These are phyloP conservation scores for Phylloscopus collybita DNA, from an alignment of 2,797 vertebrate species.

Conservation along the genomic window DNA sequence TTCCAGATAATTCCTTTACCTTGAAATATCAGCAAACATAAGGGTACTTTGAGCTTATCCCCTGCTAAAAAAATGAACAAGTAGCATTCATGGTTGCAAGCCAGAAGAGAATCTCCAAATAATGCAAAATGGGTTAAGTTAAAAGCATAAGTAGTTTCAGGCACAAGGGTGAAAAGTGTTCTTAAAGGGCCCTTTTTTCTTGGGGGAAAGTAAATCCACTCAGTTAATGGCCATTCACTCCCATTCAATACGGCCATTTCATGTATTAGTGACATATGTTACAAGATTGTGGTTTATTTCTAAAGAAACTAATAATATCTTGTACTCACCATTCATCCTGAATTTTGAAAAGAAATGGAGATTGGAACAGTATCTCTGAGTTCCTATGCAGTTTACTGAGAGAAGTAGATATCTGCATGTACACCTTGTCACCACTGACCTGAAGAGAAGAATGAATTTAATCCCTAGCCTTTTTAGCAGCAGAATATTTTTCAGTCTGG, in stretches of 20 bases:
- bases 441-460: neutral
- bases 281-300: neutral
- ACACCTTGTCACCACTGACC: neutral
- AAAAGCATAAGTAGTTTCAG: slow-evolving; percentile 18
- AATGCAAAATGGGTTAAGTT: slow-evolving; percentile 45
- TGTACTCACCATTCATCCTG: neutral
- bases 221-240: slow-evolving; percentile 2
- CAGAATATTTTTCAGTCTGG: neutral
- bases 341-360: neutral
- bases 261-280: neutral
- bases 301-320: neutral
- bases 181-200: neutral
- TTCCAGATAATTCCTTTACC: slow-evolving; percentile 78
- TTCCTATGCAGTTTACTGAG: neutral
- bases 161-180: slow-evolving; percentile 34
- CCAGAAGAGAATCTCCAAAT: slow-evolving; percentile 54
- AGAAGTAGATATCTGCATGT: neutral
- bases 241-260: neutral
- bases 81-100: slow-evolving; percentile 44
- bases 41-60: slow-evolving; percentile 70
- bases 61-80: slow-evolving; percentile 61
- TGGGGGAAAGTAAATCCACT: slow-evolving; percentile 27
- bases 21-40: slow-evolving; percentile 74
- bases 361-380: neutral
- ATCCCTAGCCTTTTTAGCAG: neutral